phyloP scores from a whole-genome alignment of 2,797 vertebrate species.

The Clarias fuscus region DNA sequence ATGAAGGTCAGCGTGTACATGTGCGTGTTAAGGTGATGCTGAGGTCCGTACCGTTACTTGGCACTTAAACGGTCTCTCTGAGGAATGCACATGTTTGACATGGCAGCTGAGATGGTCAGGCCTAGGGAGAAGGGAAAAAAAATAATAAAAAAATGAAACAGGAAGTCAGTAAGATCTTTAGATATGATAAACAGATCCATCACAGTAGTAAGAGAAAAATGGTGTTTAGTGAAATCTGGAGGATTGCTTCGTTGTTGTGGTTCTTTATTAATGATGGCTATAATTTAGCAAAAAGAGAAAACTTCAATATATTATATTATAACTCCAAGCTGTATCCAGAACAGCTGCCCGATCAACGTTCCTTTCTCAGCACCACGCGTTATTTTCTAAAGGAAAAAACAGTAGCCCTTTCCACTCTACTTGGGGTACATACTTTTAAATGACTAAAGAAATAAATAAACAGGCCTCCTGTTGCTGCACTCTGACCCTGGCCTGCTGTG shows the following conservation, averaged over 20 bases:
- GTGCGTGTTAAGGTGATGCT: background rate
- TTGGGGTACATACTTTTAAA: background rate
- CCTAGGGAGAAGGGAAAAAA: conserved; percentile 68
- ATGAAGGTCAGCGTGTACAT: no score
- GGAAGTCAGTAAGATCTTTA: background rate
- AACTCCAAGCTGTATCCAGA: conserved; percentile 60
- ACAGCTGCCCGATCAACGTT: conserved; percentile 29
- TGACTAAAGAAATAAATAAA: background rate
- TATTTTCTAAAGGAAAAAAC: conserved; percentile 29
- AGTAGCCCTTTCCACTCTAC: background rate
- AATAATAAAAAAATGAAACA: background rate
- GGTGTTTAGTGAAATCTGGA: background rate
- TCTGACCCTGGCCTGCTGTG: background rate
- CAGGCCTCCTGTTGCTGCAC: background rate
- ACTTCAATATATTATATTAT: conserved; percentile 52
- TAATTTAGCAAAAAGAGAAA: conserved; percentile 47
- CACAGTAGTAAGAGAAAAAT: background rate
- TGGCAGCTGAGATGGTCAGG: conserved; percentile 99
- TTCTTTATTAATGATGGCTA: background rate
- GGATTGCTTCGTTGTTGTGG: background rate
- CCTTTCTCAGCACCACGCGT: background rate
- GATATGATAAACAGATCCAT: background rate
- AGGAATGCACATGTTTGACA: conserved; percentile 99
- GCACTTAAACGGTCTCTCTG: conserved; percentile 99
- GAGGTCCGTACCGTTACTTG: conserved; percentile 91